Evolutionary conservation across 2,113 vertebrate species (phyloP).

Genomic region (Poecilia latipinna): DNA sequence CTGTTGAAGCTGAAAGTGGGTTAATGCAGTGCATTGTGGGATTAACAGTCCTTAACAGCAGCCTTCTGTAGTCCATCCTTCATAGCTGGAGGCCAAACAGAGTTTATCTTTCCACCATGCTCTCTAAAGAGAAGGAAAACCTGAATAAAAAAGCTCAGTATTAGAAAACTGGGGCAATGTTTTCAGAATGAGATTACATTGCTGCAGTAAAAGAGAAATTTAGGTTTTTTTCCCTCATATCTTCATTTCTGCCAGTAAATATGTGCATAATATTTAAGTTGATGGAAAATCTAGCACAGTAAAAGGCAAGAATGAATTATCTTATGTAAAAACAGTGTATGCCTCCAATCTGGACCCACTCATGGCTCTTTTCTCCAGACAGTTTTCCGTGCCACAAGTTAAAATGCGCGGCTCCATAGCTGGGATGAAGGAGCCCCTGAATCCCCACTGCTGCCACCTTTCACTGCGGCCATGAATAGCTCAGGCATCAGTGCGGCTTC

Average conservation of each 20-base stretch:
- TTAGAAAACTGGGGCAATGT: too few relatives aligned
- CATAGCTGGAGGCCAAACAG: neutral
- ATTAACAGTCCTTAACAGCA: too few relatives aligned
- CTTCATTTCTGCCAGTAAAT: neutral
- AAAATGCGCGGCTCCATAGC: constrained; percentile 13
- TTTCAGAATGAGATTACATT: too few relatives aligned
- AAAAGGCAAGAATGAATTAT: neutral
- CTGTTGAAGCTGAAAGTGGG: too few relatives aligned
- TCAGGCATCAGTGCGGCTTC: constrained; percentile 48
- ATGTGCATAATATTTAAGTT: neutral
- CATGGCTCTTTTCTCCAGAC: neutral
- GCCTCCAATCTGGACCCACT: neutral
- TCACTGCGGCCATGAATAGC: constrained; percentile 37
- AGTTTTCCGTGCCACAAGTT: neutral
- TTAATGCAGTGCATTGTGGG: too few relatives aligned
- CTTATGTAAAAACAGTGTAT: neutral
- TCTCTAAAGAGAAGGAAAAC: neutral
- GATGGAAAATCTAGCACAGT: neutral
- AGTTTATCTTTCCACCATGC: neutral
- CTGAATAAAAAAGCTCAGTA: too few relatives aligned
- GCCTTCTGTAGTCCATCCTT: too few relatives aligned
- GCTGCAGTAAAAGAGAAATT: too few relatives aligned
- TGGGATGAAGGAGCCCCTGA: constrained; percentile 31
- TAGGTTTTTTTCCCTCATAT: too few relatives aligned
- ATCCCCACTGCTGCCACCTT: constrained; percentile 46